phyloP scores from a whole-genome alignment of 2,888 invertebrate species.

The Leptinotarsa peninsularis region DNA sequence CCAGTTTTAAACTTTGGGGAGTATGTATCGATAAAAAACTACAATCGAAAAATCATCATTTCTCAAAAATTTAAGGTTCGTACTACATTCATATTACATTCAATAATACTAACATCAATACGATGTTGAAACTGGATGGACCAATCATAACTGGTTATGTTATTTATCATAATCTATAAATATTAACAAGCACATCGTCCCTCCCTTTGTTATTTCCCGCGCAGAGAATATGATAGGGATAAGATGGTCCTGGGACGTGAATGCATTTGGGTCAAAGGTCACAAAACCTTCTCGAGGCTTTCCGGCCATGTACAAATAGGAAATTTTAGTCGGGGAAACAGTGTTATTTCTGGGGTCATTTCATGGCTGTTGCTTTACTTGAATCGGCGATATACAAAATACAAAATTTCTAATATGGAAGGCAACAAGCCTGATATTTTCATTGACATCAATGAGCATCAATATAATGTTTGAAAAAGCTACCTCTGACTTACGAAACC shows the following conservation, averaged over 20 bases:
- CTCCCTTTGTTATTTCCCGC: slow-evolving; percentile 2
- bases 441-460: no score
- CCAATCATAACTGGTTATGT: background rate
- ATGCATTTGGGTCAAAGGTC: slow-evolving; percentile 42
- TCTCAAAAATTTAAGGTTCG: no score
- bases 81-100: no score
- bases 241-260: slow-evolving; percentile 34
- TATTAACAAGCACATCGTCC: slow-evolving; percentile 23
- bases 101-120: background rate
- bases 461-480: no score
- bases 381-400: background rate
- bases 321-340: background rate
- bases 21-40: no score
- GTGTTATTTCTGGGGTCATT: background rate
- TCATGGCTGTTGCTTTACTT: background rate
- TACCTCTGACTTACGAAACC: no score
- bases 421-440: no score
- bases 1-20: no score
- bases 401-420: no score
- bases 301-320: slow-evolving; percentile 2
- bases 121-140: background rate
- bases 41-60: no score
- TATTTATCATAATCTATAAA: slow-evolving; percentile 25
- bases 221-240: slow-evolving; percentile 15
- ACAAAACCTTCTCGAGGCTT: slow-evolving; percentile 28